Conservation (phyloP, 1,140 invertebrate genomes). For the Drosophila bocki region DNA sequence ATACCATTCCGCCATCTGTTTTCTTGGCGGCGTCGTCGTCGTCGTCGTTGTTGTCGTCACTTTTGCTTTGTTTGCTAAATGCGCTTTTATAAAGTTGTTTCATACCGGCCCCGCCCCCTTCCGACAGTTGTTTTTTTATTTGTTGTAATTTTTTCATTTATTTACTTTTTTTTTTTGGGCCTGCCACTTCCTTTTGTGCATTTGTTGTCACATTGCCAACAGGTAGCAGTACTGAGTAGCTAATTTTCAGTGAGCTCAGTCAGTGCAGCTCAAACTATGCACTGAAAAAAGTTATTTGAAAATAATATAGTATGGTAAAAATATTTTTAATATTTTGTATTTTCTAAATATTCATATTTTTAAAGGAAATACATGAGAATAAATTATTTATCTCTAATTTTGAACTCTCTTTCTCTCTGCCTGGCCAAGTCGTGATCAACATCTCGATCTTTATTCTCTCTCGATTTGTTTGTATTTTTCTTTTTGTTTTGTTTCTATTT, state of each 20-base stretch:
- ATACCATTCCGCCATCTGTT: constrained; percentile 76
- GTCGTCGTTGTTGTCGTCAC: constrained; percentile 45
- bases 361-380: not conserved
- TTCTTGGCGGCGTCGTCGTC: constrained; percentile 44
- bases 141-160: constrained; percentile 6
- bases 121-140: constrained; percentile 9
- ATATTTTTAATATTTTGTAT: not conserved
- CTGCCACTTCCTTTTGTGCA: constrained; percentile 72
- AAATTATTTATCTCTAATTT: not conserved
- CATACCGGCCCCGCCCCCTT: constrained; percentile 23
- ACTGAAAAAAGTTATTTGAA: not conserved
- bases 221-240: constrained; percentile 52
- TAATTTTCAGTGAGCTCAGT: constrained; percentile 19
- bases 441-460: constrained; percentile 14
- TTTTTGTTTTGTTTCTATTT: constrained; percentile 7
- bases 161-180: constrained; percentile 33
- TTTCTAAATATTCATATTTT: not conserved
- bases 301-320: not conserved
- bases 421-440: not conserved
- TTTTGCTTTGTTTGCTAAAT: constrained; percentile 79
- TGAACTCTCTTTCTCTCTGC: constrained; percentile 2
- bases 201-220: constrained; percentile 64
- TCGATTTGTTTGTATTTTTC: constrained; percentile 17
- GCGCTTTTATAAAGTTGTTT: constrained; percentile 73
- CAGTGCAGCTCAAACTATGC: constrained; percentile 47